Base-by-base conservation (phyloP, 2,888 invertebrate species). In the Rotaria magnacalcarata region DNA sequence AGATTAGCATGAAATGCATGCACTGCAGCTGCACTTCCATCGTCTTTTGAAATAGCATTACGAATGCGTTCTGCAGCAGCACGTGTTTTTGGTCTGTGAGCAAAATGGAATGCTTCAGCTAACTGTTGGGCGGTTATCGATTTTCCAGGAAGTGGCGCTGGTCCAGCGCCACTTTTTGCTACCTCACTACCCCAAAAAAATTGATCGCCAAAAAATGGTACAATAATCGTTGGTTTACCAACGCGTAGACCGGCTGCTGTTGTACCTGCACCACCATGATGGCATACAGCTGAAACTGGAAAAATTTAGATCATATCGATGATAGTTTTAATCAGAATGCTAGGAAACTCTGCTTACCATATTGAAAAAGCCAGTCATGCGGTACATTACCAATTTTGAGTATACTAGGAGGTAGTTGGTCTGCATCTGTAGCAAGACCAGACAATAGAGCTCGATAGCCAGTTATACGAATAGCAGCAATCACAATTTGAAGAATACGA, bases 281-380 rank as follows among this genome's bases (percentile, higher is more conserved):
- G 80, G 24, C 80, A 80, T 47, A 80, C 80, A 80, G 80, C 80
- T 24, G 47, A 80, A n/a, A 80, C 80, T 80, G 2, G 50, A 50
- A 21, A 8, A 27, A 67, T 67, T 67, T 2, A 11, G 27, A n/a
- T 19, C 27, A n/a, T 14, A 67, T 67, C 52, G 14, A 14, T 67
- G 19, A n/a, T 16, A 11, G 19, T 34, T 34, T 34, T 34, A 34
- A 34, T 34, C 34, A 34, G 34, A 34, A 34, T 34, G 34, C 34
- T 34, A 34, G 34, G 34, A 74, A 74, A 47, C 11, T 47, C 7
- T 21, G 4, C 47, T 24, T 47, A 80, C 80, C 80, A 47, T 80
- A n/a, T 80, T 80, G 80, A 47, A 80, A 80, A 47, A 80, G 80
- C 80, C 80, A 80, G 47, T 80, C 80, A 80, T 80, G 80, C n/a